Evolutionary conservation across 2,888 invertebrate genomes (phyloP), one percentile per base, ranked within the genome.

Genomic region (Adelphocoris suturalis): DNA sequence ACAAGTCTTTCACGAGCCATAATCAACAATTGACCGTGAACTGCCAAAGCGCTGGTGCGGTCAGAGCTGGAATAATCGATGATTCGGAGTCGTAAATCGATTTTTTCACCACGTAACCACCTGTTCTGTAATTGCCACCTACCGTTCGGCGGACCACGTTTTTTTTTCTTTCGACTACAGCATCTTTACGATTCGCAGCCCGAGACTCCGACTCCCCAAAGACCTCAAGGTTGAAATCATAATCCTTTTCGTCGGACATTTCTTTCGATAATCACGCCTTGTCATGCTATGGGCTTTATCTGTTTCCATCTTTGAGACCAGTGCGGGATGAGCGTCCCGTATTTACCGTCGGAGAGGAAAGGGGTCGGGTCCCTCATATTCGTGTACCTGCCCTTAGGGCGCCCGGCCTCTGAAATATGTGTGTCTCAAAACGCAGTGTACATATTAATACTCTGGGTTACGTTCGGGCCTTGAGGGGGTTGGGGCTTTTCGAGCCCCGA

Each of bases 251-350:
- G 68, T 68, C 68, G 52, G 82, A 14, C 27, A 52, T 48, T 61
- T 85, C 57, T 28, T 55, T 61, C 57, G 78, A 88, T 88, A 88
- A 88, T 88, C 76, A 80, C 88, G 55, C 76, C 88, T 80, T 88
- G 78, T 80, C 88, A 88, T 27, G 78, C 76, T n/a, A 80, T 88
- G 76, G 80, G 80, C 88, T 88, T 88, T 88, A 88, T 88, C 88
- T 78, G 55, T 88, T 88, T 88, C 88, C 48, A 88, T 88, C 88
- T 88, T 55, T 28, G 61, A 82, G 80, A 46, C 47, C 28, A 14
- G 46, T 46, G 52, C 82, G 46, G 47, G 82, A 52, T 82, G 82
- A 82, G 48, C 14, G 48, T 82, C 82, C 78, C 82, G 23, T 82
- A 82, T 82, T 82, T 82, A 82, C 82, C 52, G 82, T 47, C n/a